Conservation (phyloP, 2,113 vertebrate genomes). For the Salvelinus namaycush region DNA sequence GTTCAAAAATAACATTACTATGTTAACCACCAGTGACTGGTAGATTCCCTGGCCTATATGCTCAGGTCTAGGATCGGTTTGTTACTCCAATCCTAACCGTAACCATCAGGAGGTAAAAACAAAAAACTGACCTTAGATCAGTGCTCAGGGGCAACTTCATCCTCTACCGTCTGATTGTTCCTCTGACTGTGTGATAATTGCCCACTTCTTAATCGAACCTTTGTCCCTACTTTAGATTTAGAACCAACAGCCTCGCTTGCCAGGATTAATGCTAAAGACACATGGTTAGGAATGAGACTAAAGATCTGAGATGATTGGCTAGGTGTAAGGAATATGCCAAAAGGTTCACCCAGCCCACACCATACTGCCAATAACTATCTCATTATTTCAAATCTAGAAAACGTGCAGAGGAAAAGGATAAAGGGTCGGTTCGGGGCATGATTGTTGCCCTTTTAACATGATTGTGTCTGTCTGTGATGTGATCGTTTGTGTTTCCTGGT, state of each 20-base stretch:
- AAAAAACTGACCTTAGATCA: slow-evolving; percentile 28
- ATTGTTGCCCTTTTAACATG: neutral
- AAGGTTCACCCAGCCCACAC: too few species aligned
- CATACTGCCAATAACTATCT: neutral
- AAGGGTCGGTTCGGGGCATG: neutral
- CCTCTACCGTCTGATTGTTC: slow-evolving; percentile 29
- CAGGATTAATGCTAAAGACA: too few species aligned
- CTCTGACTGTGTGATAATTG: slow-evolving; percentile 3
- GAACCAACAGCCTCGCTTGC: too few species aligned
- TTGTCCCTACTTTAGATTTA: too few species aligned
- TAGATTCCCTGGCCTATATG: slow-evolving; percentile 15
- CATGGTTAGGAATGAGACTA: too few species aligned
- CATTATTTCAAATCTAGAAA: neutral
- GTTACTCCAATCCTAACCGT: neutral
- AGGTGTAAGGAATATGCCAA: too few species aligned
- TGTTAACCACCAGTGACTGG: neutral
- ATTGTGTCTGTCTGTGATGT: slow-evolving; percentile 14
- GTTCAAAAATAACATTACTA: neutral
- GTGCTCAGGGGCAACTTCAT: slow-evolving; percentile 40
- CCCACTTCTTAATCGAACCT: too few species aligned
- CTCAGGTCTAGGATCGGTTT: slow-evolving; percentile 23
- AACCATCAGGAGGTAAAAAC: neutral
- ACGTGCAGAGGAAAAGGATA: too few species aligned
- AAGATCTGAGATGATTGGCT: too few species aligned
- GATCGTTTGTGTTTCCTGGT: slow-evolving; percentile 29